Base-by-base conservation (phyloP, 1,140 invertebrate species). In the Drosophila melanogaster region DNA sequence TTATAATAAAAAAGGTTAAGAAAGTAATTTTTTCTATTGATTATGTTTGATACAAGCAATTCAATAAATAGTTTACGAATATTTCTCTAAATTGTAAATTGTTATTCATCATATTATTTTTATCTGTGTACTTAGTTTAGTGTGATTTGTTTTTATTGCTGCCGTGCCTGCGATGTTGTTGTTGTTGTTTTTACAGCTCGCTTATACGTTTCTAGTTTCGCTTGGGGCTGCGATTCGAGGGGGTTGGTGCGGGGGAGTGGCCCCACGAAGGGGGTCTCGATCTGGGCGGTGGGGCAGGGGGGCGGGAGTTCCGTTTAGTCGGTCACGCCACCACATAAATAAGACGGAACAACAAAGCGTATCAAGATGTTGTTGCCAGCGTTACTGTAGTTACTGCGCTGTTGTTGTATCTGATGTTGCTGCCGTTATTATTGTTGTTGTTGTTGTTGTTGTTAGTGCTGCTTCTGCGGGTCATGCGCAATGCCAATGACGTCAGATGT, bases 261-360 rank as follows among this genome's bases (percentile, higher is more conserved):
- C 15, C 11, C 10, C 11, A 56, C 19, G 19, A 19, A 19, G 19
- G 19, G 41, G 51, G 65, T 40, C 47, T 51, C 53, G 14, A 3
- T 46, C 41, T 40, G 56, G 56, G 49, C 55, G 49, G 49, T 44
- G 26, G 38, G 61, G 43, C 46, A 35, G 44, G 61, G 61, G 56
- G 77, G 44, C 33, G 67, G 55, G 57, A 89, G 84, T 89, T 89
- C 79, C 85, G 84, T 89, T 89, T 80, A 80, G 79, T 89, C 77
- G 84, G 84, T 89, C 84, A 89, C 84, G 84, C 84, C 84, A 84
- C 77, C 72, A 89, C 77, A 89, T 74, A 85, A 79, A 84, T 60
- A 84, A 77, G 71, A 83, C 60, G 61, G 51, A 75, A 80, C 69
- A 85, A 78, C 64, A 80, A 44, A 86, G 64, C 67, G 61, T 67